Evolutionary conservation across 2,888 invertebrate genomes (phyloP), one percentile per base, ranked within the genome.

Genomic region (Cantharis flavilabris): DNA sequence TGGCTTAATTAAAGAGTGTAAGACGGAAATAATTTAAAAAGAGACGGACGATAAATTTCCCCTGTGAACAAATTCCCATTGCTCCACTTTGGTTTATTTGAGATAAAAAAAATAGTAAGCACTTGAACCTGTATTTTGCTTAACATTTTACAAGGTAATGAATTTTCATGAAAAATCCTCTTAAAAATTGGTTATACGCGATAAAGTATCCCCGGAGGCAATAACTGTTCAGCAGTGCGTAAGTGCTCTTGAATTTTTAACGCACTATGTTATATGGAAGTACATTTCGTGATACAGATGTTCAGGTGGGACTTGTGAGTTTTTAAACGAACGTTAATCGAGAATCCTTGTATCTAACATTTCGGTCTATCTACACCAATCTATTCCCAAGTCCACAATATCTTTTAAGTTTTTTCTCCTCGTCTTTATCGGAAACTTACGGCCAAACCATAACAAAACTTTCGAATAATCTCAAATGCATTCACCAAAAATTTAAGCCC

Each of bases 281-380:
- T 72, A 78, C 78, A 78, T 79, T 75, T 76, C 73, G 79, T 78
- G 78, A 79, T 79, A 84, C 84, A 84, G 83, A 84, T 85, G 84
- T 84, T 80, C 80, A 79, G 72, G 77, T 79, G 78, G 79, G 81
- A 77, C 80, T n/a, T 76, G 74, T 49, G 79, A 74, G 76, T 74
- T 75, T 78, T 77, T 33, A 77, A 80, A 77, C 81, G 82, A 83
- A 82, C 80, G 83, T 84, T 87, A 87, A 87, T 87, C 87, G 87
- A 87, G 86, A 86, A 86, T 86, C 84, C 86, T 86, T 87, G 87
- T 87, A 86, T 83, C 81, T 80, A 81, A 81, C 80, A 81, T 80
- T 79, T 83, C 82, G 16, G 28, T 65, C 76, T 71, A 70, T 70
- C 70, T 67, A 67, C 33, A 70, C 70, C 73, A 69, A 73, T 73